Base-by-base conservation (phyloP, 2,797 vertebrate species). In the Aythya fuligula region DNA sequence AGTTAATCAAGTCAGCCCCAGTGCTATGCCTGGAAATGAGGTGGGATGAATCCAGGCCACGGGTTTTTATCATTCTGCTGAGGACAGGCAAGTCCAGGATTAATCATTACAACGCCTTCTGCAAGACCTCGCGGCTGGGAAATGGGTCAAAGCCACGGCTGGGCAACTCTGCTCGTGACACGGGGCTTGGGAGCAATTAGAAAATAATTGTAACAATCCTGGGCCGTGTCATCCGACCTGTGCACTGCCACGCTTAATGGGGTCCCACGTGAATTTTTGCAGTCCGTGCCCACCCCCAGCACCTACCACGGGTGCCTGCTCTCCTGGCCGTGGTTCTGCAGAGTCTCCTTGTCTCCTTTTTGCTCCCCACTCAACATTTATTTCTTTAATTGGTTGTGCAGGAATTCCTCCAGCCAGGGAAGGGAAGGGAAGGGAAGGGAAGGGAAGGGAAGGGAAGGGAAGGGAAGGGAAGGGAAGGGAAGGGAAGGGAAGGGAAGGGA, bases 31-130 rank as follows among this genome's bases (percentile, higher is more conserved):
- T 85, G 71, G 47, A 89, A 89, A 89, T 20, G 43, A 57, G 71
- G 60, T 2, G 71, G 81, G 74, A 78, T 89, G 64, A 92, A 92
- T 92, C 91, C 75, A 82, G 89, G 89, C 67, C 89, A 85, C 18
- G 11, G 34, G 2, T 73, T 91, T 77, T 58, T 62, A 84, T 62
- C 2, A 1, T 91, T 95, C 87, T 93, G 92, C 88, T 96, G 90
- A 89, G 91, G 87, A 83, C 66, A 38, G 70, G 84, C 6, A 96
- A 83, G 75, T 66, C 58, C 61, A 36, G 51, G 66, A 71, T 96
- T 95, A 95, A 96, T 89, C 41, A 93, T 93, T 91, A 95, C 79
- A 85, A 69, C 8, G 65, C 32, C 38, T 94, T 85, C 89, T 87
- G 72, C 79, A 61, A 87, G 78, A 82, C 45, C 49, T 66, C 69